A percentile compares a stretch with the other conserved stretches of the same genome.
Conservation (phyloP, 2,888 invertebrate genomes). For the Synergus umbraculus region DNA sequence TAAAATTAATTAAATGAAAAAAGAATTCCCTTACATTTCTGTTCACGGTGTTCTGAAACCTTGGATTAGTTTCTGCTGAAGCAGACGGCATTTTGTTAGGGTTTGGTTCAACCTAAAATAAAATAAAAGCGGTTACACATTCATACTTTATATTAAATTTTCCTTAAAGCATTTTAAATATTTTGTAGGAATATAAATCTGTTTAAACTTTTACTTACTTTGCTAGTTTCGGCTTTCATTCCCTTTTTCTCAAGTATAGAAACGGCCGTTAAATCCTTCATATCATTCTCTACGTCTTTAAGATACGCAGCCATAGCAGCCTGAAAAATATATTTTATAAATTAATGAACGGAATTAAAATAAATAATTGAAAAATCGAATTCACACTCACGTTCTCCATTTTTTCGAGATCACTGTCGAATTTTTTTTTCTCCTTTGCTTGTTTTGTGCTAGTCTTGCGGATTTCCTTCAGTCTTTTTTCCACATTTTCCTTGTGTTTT, state of each 20-base stretch:
- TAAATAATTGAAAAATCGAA: neutral
- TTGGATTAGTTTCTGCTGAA: conserved; percentile 61
- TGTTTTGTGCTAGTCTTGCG: conserved; percentile 90
- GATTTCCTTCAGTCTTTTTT: conserved; percentile 90
- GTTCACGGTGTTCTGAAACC: conserved; percentile 46
- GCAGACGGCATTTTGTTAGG: conserved; percentile 61
- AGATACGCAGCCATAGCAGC: conserved; percentile 93
- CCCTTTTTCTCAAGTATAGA: conserved; percentile 77
- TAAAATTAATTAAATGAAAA: neutral
- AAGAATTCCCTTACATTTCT: conserved; percentile 27
- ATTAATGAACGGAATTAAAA: conserved; percentile 22
- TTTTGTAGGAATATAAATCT: neutral
- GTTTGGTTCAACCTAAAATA: conserved; percentile 45
- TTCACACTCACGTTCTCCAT: conserved; percentile 86
- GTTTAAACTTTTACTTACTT: conserved; percentile 47
- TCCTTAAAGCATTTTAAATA: neutral
- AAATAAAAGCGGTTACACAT: neutral
- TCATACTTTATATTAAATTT: neutral
- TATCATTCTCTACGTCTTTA: conserved; percentile 85
- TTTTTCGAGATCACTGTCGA: conserved; percentile 88
- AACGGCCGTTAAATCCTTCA: conserved; percentile 72
- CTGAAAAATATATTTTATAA: conserved; percentile 64
- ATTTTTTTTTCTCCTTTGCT: conserved; percentile 86
- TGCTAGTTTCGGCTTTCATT: conserved; percentile 49
- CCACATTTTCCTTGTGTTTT: conserved; percentile 94